A percentile compares a stretch with the other conserved stretches of the same genome.
phyloP scores from a whole-genome alignment of 2,888 invertebrate species.

The Hofmannophila pseudospretella region DNA sequence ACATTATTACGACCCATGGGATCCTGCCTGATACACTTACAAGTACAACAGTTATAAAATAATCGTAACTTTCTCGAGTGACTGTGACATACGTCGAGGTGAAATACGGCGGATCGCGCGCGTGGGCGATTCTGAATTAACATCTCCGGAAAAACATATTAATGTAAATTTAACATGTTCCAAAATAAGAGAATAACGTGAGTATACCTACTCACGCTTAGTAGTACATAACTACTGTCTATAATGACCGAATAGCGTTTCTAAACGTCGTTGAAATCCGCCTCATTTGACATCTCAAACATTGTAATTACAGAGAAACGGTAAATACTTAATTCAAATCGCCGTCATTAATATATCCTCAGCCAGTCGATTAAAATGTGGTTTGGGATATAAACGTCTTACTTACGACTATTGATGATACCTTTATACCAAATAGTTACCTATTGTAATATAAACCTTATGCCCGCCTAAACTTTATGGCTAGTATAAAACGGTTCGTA shows the following conservation, averaged over 20 bases:
- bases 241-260: slow-evolving; percentile 14
- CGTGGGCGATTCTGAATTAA: slow-evolving; percentile 44
- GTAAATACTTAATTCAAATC: slow-evolving; percentile 19
- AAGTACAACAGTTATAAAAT: slow-evolving; percentile 42
- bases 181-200: slow-evolving; percentile 19
- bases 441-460: slow-evolving; percentile 1
- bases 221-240: slow-evolving; percentile 14
- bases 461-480: slow-evolving; percentile 5
- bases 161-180: slow-evolving; percentile 23
- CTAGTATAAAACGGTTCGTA: slow-evolving; percentile 3
- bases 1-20: slow-evolving; percentile 40
- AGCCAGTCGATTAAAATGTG: slow-evolving; percentile 10
- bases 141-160: slow-evolving; percentile 37
- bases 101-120: slow-evolving; percentile 33
- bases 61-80: slow-evolving; percentile 37
- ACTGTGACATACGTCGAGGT: slow-evolving; percentile 32
- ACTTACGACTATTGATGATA: slow-evolving; percentile 9
- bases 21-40: slow-evolving; percentile 47
- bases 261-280: slow-evolving; percentile 8
- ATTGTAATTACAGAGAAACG: slow-evolving; percentile 18
- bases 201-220: slow-evolving; percentile 12
- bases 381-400: slow-evolving; percentile 6
- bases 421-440: slow-evolving; percentile 8
- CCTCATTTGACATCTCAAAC: slow-evolving; percentile 13
- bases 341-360: slow-evolving; percentile 16